phyloP scores from a whole-genome alignment of 2,888 invertebrate genomes.

The Tenthredo livida region DNA sequence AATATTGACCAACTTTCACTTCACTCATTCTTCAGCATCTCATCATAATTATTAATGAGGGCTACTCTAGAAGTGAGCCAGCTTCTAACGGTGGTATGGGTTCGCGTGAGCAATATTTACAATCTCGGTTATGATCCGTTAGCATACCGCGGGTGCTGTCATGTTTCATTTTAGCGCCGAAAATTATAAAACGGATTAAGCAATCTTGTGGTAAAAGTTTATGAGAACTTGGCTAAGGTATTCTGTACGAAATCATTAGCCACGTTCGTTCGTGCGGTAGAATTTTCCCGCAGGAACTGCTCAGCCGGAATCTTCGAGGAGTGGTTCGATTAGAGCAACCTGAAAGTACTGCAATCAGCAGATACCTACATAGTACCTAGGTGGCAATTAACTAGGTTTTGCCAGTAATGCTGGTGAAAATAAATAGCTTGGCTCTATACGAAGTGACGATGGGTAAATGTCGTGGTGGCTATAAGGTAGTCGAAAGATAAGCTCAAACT shows the following conservation, averaged over 20 bases:
- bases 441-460: constrained; percentile 30
- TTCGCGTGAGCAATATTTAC: constrained; percentile 10
- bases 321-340: constrained; percentile 36
- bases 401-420: constrained; percentile 31
- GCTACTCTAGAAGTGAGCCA: neutral
- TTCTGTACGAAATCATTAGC: constrained; percentile 34
- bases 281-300: constrained; percentile 20
- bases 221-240: neutral
- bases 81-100: neutral
- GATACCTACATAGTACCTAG: constrained; percentile 12
- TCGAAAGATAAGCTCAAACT: constrained; percentile 16
- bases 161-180: constrained; percentile 8
- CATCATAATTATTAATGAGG: neutral
- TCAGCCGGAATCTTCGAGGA: constrained; percentile 40
- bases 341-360: constrained; percentile 46
- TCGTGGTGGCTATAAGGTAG: constrained; percentile 5
- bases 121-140: constrained; percentile 5
- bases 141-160: neutral
- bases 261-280: constrained; percentile 28
- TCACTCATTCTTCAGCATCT: constrained; percentile 1
- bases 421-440: constrained; percentile 28
- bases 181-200: constrained; percentile 37
- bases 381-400: constrained; percentile 43
- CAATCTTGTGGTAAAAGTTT: constrained; percentile 4
- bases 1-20: neutral